These are phyloP conservation scores for Leuctra nigra DNA, from an alignment of 2,888 invertebrate genomes.

Conservation along the genomic window DNA sequence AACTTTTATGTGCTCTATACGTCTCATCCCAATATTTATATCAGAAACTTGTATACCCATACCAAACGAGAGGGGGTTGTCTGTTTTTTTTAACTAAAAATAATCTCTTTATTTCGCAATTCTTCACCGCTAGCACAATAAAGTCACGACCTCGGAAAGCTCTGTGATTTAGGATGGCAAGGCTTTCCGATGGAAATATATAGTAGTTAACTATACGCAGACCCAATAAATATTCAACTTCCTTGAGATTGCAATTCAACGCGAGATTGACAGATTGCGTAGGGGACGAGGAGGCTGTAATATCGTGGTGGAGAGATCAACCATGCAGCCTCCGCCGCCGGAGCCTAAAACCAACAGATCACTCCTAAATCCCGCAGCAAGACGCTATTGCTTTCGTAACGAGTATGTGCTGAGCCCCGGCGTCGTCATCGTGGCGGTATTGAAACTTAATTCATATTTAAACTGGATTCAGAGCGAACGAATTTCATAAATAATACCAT, in stretches of 20 bases:
- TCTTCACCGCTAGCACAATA: not conserved
- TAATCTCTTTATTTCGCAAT: constrained; percentile 8
- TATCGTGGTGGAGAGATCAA: not conserved
- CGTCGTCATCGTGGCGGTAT: not conserved
- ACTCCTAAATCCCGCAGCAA: not conserved
- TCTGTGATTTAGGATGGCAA: not conserved
- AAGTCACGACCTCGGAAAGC: constrained; percentile 3
- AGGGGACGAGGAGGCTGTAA: not conserved
- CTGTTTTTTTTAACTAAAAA: constrained; percentile 9
- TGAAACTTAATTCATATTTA: not conserved
- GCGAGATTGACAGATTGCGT: constrained; percentile 17
- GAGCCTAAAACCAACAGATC: not conserved
- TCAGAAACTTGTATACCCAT: too few species aligned
- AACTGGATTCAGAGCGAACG: not conserved
- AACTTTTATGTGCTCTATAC: constrained; percentile 5
- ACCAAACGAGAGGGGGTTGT: not conserved
- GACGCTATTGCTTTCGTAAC: not conserved
- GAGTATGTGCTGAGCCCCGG: not conserved
- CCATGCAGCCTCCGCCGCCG: not conserved
- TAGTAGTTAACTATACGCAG: constrained; percentile 6
- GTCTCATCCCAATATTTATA: not conserved
- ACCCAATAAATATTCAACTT: constrained; percentile 16
- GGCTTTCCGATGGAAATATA: not conserved
- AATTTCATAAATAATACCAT: too few species aligned
- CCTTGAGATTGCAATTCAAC: constrained; percentile 8